Conservation (phyloP, 1,140 invertebrate species). For the Ladona fulva region DNA sequence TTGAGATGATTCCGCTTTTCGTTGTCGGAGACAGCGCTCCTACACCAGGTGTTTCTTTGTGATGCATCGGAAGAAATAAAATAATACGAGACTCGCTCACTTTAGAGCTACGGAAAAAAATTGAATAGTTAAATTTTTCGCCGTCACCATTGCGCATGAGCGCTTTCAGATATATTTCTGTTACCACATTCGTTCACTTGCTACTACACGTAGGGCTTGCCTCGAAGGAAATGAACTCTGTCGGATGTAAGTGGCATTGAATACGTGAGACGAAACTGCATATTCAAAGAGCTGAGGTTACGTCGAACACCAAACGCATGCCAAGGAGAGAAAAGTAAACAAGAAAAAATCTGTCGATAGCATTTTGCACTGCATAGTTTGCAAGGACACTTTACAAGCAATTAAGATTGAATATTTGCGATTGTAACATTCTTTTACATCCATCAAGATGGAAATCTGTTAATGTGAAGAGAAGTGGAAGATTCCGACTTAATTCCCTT, state of each 20-base stretch:
- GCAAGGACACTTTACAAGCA: background rate
- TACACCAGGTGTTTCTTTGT: no score
- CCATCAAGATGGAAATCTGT: background rate
- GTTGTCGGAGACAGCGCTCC: no score
- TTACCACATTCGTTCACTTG: background rate
- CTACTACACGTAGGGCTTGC: background rate
- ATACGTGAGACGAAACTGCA: background rate
- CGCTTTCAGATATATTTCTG: background rate
- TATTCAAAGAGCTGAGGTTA: background rate
- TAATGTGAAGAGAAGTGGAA: background rate
- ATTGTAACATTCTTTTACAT: background rate
- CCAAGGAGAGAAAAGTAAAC: background rate
- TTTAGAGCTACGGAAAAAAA: background rate
- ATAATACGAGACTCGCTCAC: background rate
- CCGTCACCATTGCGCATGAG: background rate
- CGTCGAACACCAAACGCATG: no score
- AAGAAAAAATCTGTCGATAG: background rate
- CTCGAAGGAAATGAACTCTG: background rate
- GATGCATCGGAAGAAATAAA: no score
- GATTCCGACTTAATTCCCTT: background rate
- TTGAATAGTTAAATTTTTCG: background rate
- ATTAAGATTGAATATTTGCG: background rate
- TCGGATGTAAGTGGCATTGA: background rate
- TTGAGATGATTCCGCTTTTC: no score
- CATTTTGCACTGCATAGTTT: slow-evolving; percentile 1